Percentiles rank a stretch among this genome's conserved stretches.
These are phyloP conservation scores for Taphrorychus bicolor DNA, from an alignment of 2,888 invertebrate species.

Conservation along the genomic window DNA sequence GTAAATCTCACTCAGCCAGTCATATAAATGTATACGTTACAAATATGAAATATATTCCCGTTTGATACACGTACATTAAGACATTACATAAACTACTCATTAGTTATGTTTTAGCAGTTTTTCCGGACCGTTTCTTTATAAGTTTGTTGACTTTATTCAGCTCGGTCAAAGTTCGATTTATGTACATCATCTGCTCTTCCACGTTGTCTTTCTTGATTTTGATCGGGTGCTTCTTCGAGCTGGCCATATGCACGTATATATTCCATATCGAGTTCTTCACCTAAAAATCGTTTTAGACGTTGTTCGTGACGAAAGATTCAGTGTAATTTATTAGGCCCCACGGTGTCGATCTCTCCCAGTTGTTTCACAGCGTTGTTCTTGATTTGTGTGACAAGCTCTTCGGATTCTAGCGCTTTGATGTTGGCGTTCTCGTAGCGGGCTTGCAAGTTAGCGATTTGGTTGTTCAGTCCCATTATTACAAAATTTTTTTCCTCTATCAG, in stretches of 20 bases:
- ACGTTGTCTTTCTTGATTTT: conserved; percentile 62
- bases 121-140: conserved; percentile 18
- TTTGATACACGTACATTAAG: no score
- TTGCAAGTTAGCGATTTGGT: conserved; percentile 67
- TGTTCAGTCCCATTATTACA: conserved; percentile 69
- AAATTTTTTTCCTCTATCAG: conserved; percentile 69
- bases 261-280: conserved; percentile 68
- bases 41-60: no score
- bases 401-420: conserved; percentile 68
- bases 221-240: conserved; percentile 60
- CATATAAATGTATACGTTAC: no score
- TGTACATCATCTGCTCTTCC: conserved; percentile 68
- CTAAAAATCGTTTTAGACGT: conserved; percentile 50
- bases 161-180: conserved; percentile 68
- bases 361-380: conserved; percentile 63
- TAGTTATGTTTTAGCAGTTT: not conserved
- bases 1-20: no score
- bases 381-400: conserved; percentile 65
- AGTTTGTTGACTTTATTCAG: conserved; percentile 45
- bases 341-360: conserved; percentile 52
- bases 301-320: not conserved
- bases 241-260: conserved; percentile 69
- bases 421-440: conserved; percentile 67
- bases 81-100: not conserved
- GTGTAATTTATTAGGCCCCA: not conserved